Percentiles rank a stretch among this genome's conserved stretches.
Evolutionary conservation across 2,888 invertebrate species (phyloP).

Genomic region (Mystacides longicornis): DNA sequence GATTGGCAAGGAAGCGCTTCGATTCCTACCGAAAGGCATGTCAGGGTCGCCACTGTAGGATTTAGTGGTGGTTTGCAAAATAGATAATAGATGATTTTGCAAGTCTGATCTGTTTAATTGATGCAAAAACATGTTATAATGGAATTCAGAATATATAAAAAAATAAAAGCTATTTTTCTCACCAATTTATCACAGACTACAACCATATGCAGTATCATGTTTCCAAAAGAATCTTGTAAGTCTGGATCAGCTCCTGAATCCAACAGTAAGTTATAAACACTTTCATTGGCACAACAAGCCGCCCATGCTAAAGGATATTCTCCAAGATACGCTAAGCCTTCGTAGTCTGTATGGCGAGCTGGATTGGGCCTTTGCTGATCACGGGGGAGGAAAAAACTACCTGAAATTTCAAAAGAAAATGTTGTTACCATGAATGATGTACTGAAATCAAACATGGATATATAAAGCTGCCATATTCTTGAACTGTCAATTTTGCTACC

Average conservation of each 20-base stretch:
- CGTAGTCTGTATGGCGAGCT: slow-evolving; percentile 81
- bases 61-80: too few species aligned
- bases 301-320: slow-evolving; percentile 98
- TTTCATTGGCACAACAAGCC: slow-evolving; percentile 94
- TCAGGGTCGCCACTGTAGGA: too few species aligned
- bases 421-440: too few species aligned
- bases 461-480: too few species aligned
- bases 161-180: slow-evolving; percentile 28
- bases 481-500: too few species aligned
- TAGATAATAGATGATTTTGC: too few species aligned
- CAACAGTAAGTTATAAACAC: slow-evolving; percentile 90
- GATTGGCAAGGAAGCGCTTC: too few species aligned
- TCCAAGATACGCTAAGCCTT: slow-evolving; percentile 94
- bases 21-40: too few species aligned
- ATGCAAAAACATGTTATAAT: too few species aligned
- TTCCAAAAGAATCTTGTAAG: slow-evolving; percentile 92
- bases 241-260: slow-evolving; percentile 93
- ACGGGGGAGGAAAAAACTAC: slow-evolving; percentile 89
- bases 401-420: too few species aligned
- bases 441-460: too few species aligned
- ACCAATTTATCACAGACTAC: slow-evolving; percentile 96
- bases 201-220: slow-evolving; percentile 99
- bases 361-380: slow-evolving; percentile 83
- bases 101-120: too few species aligned
- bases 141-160: neutral